A percentile compares a stretch with the other conserved stretches of the same genome.
Evolutionary conservation across 2,797 vertebrate genomes (phyloP).

Genomic region (Novumbra hubbsi): DNA sequence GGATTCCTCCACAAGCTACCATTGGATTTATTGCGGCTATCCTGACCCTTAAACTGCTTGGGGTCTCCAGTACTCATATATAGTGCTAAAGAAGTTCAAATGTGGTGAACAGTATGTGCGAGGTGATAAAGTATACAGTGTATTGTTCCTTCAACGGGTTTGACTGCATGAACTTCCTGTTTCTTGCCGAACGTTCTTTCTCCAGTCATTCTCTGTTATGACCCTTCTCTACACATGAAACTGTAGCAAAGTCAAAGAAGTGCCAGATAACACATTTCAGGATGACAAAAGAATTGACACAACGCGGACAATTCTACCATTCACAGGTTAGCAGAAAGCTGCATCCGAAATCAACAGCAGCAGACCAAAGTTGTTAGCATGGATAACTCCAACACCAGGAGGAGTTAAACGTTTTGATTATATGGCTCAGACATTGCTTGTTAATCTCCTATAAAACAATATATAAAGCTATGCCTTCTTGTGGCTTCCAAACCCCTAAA

Average conservation of each 20-base stretch:
- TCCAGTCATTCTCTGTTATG: background rate
- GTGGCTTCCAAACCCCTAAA: slow-evolving; percentile 35
- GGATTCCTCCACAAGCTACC: background rate
- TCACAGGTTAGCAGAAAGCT: slow-evolving; percentile 11
- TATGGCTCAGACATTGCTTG: slow-evolving; percentile 49
- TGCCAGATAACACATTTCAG: slow-evolving; percentile 41
- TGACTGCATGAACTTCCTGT: no score
- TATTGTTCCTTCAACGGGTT: no score
- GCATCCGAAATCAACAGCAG: slow-evolving; percentile 10
- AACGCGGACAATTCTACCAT: slow-evolving; percentile 6
- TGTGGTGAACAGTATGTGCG: background rate
- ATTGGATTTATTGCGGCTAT: background rate
- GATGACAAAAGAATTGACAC: slow-evolving; percentile 10
- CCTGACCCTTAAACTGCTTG: background rate
- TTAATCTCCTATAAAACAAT: slow-evolving; percentile 44
- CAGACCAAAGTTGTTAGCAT: slow-evolving; percentile 28
- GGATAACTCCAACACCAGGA: slow-evolving; percentile 29
- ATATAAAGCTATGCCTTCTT: background rate
- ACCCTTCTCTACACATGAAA: background rate
- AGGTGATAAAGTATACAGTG: background rate
- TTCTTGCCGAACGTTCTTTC: no score
- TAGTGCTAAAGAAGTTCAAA: background rate
- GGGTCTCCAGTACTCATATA: background rate
- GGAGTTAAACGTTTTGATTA: slow-evolving; percentile 58
- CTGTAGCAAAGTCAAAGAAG: background rate